Conservation (phyloP, 53 echinoderm and acorn worm species). For the Antedon mediterranea region DNA sequence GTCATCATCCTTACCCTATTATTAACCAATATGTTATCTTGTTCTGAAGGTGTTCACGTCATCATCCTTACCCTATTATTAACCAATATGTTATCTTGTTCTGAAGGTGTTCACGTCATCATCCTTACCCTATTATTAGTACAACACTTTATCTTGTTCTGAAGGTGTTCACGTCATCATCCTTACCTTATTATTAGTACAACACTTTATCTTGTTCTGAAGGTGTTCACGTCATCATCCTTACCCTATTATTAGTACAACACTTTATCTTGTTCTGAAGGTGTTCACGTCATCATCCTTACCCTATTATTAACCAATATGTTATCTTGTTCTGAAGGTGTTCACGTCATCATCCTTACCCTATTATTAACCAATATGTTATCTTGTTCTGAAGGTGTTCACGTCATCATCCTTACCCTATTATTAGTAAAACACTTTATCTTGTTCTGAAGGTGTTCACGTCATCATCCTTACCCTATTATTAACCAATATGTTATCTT, state of each 20-base stretch:
- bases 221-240: slow-evolving; percentile 51
- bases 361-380: slow-evolving; percentile 28
- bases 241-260: slow-evolving; percentile 29
- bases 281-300: slow-evolving; percentile 46
- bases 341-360: slow-evolving; percentile 46
- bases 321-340: neutral
- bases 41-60: slow-evolving; percentile 33
- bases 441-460: slow-evolving; percentile 21
- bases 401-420: slow-evolving; percentile 41
- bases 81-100: neutral
- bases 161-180: slow-evolving; percentile 49
- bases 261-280: slow-evolving; percentile 13
- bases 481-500: neutral
- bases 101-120: slow-evolving; percentile 44
- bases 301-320: slow-evolving; percentile 31
- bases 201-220: slow-evolving; percentile 13
- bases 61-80: slow-evolving; percentile 39
- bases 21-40: neutral
- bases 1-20: slow-evolving; percentile 42
- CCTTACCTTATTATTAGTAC: slow-evolving; percentile 34
- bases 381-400: slow-evolving; percentile 19
- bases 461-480: slow-evolving; percentile 42
- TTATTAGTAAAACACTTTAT: slow-evolving; percentile 29
- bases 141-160: slow-evolving; percentile 14
- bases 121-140: slow-evolving; percentile 39